Percentiles rank a stretch among this genome's conserved stretches.
Conservation (phyloP, 2,888 invertebrate species). For the Nycteola revayana region DNA sequence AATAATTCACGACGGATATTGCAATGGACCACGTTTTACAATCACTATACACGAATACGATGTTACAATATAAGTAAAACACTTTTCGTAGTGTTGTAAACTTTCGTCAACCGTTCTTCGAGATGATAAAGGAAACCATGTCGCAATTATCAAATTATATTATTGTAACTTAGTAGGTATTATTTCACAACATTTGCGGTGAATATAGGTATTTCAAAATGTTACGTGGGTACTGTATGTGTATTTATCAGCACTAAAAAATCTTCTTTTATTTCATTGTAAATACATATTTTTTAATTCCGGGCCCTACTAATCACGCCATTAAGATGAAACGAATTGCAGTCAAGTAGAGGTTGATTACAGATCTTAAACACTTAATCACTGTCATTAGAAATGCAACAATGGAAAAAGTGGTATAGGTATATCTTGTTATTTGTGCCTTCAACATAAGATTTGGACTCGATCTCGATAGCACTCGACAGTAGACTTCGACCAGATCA, state of each 20-base stretch:
- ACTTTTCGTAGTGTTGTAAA: constrained; percentile 14
- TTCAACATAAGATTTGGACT: constrained; percentile 44
- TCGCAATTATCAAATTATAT: no score
- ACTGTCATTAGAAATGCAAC: constrained; percentile 27
- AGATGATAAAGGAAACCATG: constrained; percentile 3
- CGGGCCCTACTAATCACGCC: constrained; percentile 29
- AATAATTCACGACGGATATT: constrained; percentile 25
- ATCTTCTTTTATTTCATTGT: constrained; percentile 14
- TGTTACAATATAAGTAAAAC: constrained; percentile 17
- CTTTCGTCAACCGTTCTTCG: constrained; percentile 10
- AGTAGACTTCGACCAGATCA: no score
- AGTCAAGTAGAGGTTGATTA: constrained; percentile 25
- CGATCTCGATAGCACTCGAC: no score
- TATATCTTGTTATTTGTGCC: constrained; percentile 37
- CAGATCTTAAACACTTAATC: constrained; percentile 26
- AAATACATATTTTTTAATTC: constrained; percentile 19
- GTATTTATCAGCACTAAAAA: constrained; percentile 15
- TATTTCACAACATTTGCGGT: constrained; percentile 14
- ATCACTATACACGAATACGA: constrained; percentile 9
- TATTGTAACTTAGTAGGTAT: constrained; percentile 1
- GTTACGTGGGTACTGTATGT: constrained; percentile 6
- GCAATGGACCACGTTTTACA: constrained; percentile 14
- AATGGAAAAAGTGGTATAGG: constrained; percentile 23
- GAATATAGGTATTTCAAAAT: constrained; percentile 1
- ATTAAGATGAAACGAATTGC: constrained; percentile 35